phyloP scores from a whole-genome alignment of 2,888 invertebrate species.

The Lochmaea capreae region DNA sequence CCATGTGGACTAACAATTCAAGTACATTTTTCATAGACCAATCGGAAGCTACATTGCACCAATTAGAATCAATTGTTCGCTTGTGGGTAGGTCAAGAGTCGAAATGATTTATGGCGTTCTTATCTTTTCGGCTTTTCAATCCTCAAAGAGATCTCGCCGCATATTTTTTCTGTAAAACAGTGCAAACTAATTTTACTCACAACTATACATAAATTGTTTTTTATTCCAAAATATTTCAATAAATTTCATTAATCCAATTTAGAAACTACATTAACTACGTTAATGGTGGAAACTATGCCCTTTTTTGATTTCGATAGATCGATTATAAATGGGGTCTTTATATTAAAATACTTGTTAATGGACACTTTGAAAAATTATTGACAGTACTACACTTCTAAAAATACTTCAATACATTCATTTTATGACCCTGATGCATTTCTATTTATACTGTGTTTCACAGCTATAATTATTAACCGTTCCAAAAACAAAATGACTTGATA shows the following conservation, averaged over 20 bases:
- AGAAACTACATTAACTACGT: neutral
- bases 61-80: too few relatives aligned
- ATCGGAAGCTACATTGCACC: too few relatives aligned
- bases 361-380: slow-evolving; percentile 2
- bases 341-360: neutral
- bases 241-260: neutral
- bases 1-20: too few relatives aligned
- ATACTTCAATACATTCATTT: slow-evolving; percentile 3
- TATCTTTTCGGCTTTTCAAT: too few relatives aligned
- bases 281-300: neutral
- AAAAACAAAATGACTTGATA: neutral
- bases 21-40: too few relatives aligned
- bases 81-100: too few relatives aligned
- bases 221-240: too few relatives aligned
- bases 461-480: neutral
- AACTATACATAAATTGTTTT: too few relatives aligned
- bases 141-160: too few relatives aligned
- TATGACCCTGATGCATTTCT: slow-evolving; percentile 5
- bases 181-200: too few relatives aligned
- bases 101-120: too few relatives aligned
- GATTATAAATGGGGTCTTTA: slow-evolving; percentile 24
- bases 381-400: slow-evolving; percentile 3
- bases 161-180: too few relatives aligned
- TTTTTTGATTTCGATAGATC: slow-evolving; percentile 14
- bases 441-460: neutral